Percentiles rank a stretch among this genome's conserved stretches.
phyloP scores from a whole-genome alignment of 2,888 invertebrate genomes.

The Dorcus parallelipipedus region DNA sequence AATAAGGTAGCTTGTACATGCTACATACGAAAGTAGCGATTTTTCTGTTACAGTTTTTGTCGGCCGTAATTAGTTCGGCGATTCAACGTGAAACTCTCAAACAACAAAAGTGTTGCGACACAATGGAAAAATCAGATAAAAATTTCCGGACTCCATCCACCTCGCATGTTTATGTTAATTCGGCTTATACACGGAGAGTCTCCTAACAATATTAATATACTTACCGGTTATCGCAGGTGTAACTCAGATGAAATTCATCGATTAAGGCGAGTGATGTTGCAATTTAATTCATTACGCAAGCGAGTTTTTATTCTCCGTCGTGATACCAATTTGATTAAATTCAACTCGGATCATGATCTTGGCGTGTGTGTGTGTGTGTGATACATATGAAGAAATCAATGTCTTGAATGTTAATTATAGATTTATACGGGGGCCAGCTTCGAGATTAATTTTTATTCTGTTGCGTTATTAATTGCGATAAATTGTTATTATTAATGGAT shows the following conservation, averaged over 20 bases:
- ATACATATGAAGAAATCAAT: not conserved
- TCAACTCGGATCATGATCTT: not conserved
- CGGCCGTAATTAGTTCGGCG: no score
- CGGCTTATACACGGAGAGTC: not conserved
- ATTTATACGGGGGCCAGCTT: no score
- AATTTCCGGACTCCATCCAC: not conserved
- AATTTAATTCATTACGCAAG: not conserved
- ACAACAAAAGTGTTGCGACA: not conserved
- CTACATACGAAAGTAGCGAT: no score
- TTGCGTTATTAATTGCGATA: no score
- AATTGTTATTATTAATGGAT: no score
- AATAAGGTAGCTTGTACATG: no score
- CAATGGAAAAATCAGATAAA: not conserved
- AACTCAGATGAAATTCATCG: conserved; percentile 2
- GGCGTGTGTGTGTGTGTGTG: not conserved
- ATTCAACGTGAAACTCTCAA: no score
- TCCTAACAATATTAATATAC: not conserved
- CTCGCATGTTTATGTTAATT: conserved; percentile 3
- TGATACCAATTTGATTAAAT: conserved; percentile 1
- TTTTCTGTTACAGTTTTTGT: no score
- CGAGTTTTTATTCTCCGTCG: not conserved
- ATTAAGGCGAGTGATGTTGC: conserved; percentile 1
- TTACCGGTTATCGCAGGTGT: not conserved
- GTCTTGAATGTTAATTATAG: not conserved
- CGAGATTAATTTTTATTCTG: no score